Evolutionary conservation across 64 coral and sea anemone species (phyloP).

Genomic region (Trachythela sp.): DNA sequence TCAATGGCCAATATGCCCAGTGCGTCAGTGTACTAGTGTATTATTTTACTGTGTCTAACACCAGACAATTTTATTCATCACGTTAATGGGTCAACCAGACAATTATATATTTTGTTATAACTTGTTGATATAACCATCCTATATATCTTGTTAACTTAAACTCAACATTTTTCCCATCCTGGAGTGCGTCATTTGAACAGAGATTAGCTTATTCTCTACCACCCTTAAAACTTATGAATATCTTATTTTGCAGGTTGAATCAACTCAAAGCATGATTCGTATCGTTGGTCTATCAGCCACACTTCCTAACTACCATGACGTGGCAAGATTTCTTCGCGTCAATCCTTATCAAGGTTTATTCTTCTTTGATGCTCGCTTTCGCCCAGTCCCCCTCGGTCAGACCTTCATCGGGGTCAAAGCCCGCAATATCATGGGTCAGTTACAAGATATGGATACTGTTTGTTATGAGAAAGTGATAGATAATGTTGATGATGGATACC

Average conservation of each 20-base stretch:
- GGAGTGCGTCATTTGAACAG: too few species aligned
- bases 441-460: conserved; percentile 86
- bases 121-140: too few species aligned
- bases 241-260: conserved; percentile 55
- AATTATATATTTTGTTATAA: too few species aligned
- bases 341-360: conserved; percentile 77
- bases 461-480: conserved; percentile 91
- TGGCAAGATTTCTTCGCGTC: conserved; percentile 72
- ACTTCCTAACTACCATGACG: conserved; percentile 87
- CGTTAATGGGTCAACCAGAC: too few species aligned
- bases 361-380: conserved; percentile 90
- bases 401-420: conserved; percentile 93
- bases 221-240: too few species aligned
- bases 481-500: conserved; percentile 84
- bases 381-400: conserved; percentile 77
- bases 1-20: too few species aligned
- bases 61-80: too few species aligned
- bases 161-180: too few species aligned
- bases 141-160: too few species aligned
- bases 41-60: too few species aligned
- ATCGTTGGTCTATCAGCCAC: conserved; percentile 97
- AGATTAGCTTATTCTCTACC: too few species aligned
- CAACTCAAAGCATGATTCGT: conserved; percentile 94
- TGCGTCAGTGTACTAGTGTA: too few species aligned
- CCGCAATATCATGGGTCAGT: conserved; percentile 49